A percentile compares a stretch with the other conserved stretches of the same genome.
These are phyloP conservation scores for Poeciliopsis turrubarensis DNA, from an alignment of 2,113 vertebrate genomes.

Conservation along the genomic window DNA sequence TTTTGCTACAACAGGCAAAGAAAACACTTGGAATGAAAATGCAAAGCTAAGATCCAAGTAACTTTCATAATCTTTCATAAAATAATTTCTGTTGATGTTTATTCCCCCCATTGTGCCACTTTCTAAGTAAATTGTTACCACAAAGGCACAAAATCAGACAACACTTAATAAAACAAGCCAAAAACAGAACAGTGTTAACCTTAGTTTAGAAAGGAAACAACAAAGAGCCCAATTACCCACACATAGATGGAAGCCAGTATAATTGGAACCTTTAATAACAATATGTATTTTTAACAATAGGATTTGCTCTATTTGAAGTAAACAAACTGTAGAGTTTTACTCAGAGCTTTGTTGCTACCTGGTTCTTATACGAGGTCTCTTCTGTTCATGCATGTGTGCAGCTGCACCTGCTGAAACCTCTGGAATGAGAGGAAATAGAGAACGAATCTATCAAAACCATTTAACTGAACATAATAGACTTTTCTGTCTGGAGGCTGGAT, in stretches of 20 bases:
- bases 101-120: too few species aligned
- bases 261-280: not conserved
- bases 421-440: constrained; percentile 19
- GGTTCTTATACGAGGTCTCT: not conserved
- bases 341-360: constrained; percentile 2
- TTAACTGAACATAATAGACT: constrained; percentile 39
- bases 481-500: constrained; percentile 29
- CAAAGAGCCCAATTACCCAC: not conserved
- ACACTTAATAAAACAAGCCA: too few species aligned
- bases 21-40: too few species aligned
- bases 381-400: constrained; percentile 41
- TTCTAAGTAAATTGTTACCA: too few species aligned
- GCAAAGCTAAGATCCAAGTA: too few species aligned
- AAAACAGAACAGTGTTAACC: not conserved
- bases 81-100: too few species aligned
- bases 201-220: not conserved
- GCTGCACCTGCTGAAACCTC: constrained; percentile 47
- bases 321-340: constrained; percentile 16
- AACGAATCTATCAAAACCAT: constrained; percentile 54
- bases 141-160: too few species aligned
- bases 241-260: not conserved
- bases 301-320: constrained; percentile 29
- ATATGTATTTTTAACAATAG: not conserved
- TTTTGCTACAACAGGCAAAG: too few species aligned
- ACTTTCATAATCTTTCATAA: too few species aligned